These are phyloP conservation scores for Pterocles orientalis DNA, from an alignment of 2,113 vertebrate species.

Conservation along the genomic window DNA sequence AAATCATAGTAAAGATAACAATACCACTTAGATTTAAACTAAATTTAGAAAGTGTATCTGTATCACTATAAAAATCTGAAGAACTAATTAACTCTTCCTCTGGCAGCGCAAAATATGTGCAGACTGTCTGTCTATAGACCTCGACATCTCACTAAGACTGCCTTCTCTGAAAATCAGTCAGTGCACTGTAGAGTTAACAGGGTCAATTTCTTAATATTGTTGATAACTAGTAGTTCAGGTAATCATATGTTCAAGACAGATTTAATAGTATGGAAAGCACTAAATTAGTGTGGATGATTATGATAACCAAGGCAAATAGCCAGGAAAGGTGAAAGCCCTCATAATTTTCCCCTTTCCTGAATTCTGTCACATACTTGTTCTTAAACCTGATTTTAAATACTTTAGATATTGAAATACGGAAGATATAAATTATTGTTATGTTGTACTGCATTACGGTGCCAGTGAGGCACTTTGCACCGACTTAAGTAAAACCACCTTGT, in stretches of 20 bases:
- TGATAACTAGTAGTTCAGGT: not conserved
- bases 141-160: not conserved
- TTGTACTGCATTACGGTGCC: not conserved
- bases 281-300: not conserved
- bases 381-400: not conserved
- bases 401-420: not conserved
- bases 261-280: not conserved
- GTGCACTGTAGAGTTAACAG: not conserved
- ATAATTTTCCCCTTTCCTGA: not conserved
- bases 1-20: not conserved
- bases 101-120: not conserved
- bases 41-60: not conserved
- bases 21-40: not conserved
- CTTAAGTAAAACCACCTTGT: rapidly evolving
- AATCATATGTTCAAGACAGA: not conserved
- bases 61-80: not conserved
- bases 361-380: not conserved
- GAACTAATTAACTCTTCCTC: not conserved
- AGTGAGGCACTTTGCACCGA: not conserved
- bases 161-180: not conserved
- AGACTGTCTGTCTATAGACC: not conserved
- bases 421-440: not conserved
- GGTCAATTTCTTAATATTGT: not conserved
- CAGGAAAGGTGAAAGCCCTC: not conserved
- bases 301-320: not conserved